phyloP scores from a whole-genome alignment of 2,113 vertebrate species.

The Pedetes capensis region DNA sequence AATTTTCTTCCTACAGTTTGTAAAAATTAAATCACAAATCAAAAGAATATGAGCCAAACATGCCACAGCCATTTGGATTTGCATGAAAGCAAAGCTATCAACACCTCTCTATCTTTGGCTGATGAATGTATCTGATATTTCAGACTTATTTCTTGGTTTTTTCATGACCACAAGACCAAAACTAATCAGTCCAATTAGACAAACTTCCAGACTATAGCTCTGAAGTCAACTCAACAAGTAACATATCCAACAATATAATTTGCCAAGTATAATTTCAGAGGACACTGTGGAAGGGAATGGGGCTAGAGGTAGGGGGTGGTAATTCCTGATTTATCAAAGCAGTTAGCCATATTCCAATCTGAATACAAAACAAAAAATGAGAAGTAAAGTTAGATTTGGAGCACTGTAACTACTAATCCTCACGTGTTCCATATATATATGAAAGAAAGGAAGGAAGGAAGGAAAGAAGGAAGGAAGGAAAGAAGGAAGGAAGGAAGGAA shows the following conservation, averaged over 20 bases:
- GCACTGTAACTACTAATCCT: neutral
- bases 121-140: conserved; percentile 73
- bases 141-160: conserved; percentile 73
- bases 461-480: neutral
- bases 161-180: conserved; percentile 79
- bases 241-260: conserved; percentile 74
- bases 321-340: conserved; percentile 61
- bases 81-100: conserved; percentile 77
- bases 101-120: conserved; percentile 77
- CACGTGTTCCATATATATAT: conserved; percentile 3
- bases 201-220: conserved; percentile 77
- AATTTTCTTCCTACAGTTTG: conserved; percentile 75
- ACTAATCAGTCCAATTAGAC: conserved; percentile 80
- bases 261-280: conserved; percentile 74
- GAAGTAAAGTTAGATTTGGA: conserved; percentile 6
- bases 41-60: conserved; percentile 77
- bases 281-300: neutral
- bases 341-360: conserved; percentile 28
- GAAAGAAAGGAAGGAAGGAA: neutral
- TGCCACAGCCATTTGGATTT: conserved; percentile 76
- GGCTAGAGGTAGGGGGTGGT: neutral
- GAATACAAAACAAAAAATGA: conserved; percentile 44
- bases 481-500: neutral
- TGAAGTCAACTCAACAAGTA: conserved; percentile 79
- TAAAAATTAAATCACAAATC: conserved; percentile 80